Conservation (phyloP, 2,888 invertebrate species). For the Heteromyza rotundicornis region DNA sequence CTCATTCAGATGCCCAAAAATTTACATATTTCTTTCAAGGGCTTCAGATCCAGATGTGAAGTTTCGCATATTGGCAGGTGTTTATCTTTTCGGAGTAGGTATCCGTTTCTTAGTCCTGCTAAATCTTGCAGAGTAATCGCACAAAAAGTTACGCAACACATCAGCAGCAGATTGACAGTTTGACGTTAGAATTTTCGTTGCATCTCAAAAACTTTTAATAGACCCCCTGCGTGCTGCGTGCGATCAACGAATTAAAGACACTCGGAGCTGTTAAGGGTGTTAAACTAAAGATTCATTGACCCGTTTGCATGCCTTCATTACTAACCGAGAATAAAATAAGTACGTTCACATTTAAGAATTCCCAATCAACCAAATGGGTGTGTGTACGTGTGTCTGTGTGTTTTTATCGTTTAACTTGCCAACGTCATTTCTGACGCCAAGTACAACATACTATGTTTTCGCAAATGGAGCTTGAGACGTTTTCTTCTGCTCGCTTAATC, state of each 20-base stretch:
- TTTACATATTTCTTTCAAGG: not conserved
- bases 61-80: constrained; percentile 3
- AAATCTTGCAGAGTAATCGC: not conserved
- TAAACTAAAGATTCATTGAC: not conserved
- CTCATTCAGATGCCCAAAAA: too few species aligned
- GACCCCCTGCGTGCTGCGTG: not conserved
- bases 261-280: not conserved
- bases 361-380: too few species aligned
- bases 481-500: too few species aligned
- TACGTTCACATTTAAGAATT: too few species aligned
- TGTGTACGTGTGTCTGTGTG: too few species aligned
- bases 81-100: not conserved
- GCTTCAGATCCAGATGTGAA: not conserved
- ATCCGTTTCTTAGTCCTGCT: not conserved
- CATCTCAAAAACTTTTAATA: not conserved
- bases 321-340: too few species aligned
- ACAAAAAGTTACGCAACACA: constrained; percentile 24
- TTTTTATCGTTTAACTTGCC: too few species aligned
- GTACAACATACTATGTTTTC: too few species aligned
- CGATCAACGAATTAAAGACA: not conserved
- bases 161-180: constrained; percentile 26
- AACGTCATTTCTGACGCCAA: too few species aligned
- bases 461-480: too few species aligned
- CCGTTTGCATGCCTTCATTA: too few species aligned
- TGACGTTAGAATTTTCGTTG: constrained; percentile 12